phyloP scores from a whole-genome alignment of 2,113 vertebrate genomes.

The Rhinoderma darwinii region DNA sequence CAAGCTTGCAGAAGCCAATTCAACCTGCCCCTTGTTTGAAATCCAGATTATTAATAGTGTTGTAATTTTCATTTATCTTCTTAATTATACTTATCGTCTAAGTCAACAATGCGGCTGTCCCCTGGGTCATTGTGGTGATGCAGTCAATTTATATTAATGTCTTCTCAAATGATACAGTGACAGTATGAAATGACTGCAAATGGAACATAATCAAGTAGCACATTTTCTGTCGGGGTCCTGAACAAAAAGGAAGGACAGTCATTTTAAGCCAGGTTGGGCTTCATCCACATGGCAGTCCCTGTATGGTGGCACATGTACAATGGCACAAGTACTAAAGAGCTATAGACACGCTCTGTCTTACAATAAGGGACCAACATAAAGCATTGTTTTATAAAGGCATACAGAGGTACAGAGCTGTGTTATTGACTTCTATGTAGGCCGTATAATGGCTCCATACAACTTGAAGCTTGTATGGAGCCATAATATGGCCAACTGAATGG shows the following conservation, averaged over 20 bases:
- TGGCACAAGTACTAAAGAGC: no score
- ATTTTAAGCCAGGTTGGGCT: background rate
- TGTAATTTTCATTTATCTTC: slow-evolving; percentile 59
- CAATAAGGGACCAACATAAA: background rate
- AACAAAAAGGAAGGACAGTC: background rate
- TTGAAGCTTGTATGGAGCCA: background rate
- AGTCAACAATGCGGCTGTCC: slow-evolving; percentile 58
- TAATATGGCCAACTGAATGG: background rate
- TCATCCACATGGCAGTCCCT: background rate
- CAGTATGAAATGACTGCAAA: slow-evolving; percentile 55
- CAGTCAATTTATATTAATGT: slow-evolving; percentile 60
- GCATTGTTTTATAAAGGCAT: background rate
- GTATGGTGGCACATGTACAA: no score
- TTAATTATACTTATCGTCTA: slow-evolving; percentile 58
- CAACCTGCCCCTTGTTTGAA: slow-evolving; percentile 55
- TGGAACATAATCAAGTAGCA: slow-evolving; percentile 23
- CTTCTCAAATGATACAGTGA: slow-evolving; percentile 54
- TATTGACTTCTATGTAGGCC: background rate
- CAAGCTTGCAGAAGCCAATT: slow-evolving; percentile 41
- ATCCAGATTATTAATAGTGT: slow-evolving; percentile 55
- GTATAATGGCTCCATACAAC: no score
- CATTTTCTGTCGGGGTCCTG: background rate
- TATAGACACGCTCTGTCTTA: no score
- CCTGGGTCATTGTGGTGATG: slow-evolving; percentile 50
- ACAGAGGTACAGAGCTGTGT: background rate